These are phyloP conservation scores for Cavia porcellus DNA, from an alignment of 2,113 vertebrate genomes.

Conservation along the genomic window DNA sequence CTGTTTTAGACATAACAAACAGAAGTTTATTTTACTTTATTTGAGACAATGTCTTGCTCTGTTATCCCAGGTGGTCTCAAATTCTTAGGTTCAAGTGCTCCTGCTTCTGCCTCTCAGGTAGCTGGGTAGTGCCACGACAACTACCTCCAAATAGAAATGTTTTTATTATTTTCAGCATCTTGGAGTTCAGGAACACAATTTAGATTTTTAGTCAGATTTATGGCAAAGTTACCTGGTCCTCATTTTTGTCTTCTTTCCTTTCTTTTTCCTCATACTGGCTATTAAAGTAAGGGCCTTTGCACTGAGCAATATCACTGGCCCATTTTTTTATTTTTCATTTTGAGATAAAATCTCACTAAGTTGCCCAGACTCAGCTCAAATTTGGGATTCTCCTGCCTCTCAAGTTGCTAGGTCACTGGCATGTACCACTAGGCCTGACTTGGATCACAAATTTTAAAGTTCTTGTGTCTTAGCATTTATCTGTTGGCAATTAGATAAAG, in stretches of 20 bases:
- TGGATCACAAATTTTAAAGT: not conserved
- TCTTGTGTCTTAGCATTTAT: not conserved
- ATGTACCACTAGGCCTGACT: not conserved
- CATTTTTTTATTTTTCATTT: not conserved
- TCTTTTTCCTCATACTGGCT: not conserved
- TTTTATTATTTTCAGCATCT: constrained; percentile 29
- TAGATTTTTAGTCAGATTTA: constrained; percentile 56
- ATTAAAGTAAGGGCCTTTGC: not conserved
- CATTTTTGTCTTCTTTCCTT: not conserved
- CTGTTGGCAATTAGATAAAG: not conserved
- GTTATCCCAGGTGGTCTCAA: not conserved
- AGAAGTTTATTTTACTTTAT: not conserved
- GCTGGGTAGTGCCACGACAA: not conserved
- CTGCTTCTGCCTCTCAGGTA: not conserved
- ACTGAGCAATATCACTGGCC: not conserved
- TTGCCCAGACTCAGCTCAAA: not conserved
- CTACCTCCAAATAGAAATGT: not conserved
- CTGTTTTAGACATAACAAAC: not conserved
- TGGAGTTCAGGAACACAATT: not conserved
- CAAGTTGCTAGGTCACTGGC: not conserved
- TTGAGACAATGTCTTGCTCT: not conserved
- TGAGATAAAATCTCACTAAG: not conserved
- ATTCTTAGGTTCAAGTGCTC: not conserved
- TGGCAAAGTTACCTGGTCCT: not conserved
- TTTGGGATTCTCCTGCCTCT: not conserved